Percentiles rank a stretch among this genome's conserved stretches.
phyloP scores from a whole-genome alignment of 2,797 vertebrate species.

The Microtus agrestis region DNA sequence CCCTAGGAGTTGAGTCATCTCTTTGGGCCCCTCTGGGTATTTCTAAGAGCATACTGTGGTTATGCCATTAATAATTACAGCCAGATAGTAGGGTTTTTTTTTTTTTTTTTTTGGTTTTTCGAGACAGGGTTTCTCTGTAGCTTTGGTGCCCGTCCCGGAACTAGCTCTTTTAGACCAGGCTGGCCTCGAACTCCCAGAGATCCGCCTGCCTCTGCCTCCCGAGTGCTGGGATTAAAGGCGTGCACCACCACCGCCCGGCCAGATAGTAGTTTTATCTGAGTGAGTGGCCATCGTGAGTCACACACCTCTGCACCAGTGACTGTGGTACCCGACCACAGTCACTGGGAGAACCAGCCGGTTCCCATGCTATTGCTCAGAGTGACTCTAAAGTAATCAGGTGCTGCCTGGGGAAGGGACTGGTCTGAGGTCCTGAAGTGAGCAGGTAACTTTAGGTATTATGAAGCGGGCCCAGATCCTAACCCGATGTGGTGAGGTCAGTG shows the following conservation, averaged over 20 bases:
- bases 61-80: background rate
- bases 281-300: background rate
- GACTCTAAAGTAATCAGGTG: background rate
- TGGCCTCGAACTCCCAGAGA: too few relatives aligned
- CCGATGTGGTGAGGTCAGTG: background rate
- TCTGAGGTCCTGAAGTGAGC: background rate
- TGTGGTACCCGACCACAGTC: background rate
- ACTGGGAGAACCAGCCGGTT: background rate
- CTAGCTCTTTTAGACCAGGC: too few relatives aligned
- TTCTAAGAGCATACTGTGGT: background rate
- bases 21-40: background rate
- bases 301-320: background rate
- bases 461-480: background rate
- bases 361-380: background rate
- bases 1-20: background rate
- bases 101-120: too few relatives aligned
- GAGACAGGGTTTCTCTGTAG: too few relatives aligned
- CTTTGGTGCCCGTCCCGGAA: too few relatives aligned
- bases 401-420: background rate
- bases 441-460: background rate
- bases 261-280: conserved; percentile 4
- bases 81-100: background rate
- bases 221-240: too few relatives aligned
- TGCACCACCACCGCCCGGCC: too few relatives aligned
- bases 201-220: too few relatives aligned